These are phyloP conservation scores for Drosophila austrosaltans DNA, from an alignment of 2,888 invertebrate species.

Conservation along the genomic window DNA sequence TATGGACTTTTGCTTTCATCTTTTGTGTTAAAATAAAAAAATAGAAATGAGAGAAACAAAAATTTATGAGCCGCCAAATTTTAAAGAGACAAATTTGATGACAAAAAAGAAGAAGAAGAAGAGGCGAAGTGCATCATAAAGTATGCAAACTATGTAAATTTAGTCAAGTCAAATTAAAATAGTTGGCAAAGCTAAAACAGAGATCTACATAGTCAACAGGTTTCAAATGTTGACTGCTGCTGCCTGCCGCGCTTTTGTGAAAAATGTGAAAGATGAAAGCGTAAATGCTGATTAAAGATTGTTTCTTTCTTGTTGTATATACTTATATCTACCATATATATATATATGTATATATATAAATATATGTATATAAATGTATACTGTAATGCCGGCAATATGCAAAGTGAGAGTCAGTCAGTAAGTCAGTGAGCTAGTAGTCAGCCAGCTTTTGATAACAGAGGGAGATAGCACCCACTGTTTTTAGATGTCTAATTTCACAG, in stretches of 20 bases:
- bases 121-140: slow-evolving; percentile 26
- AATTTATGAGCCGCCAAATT: slow-evolving; percentile 53
- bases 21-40: slow-evolving; percentile 46
- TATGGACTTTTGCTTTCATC: slow-evolving; percentile 76
- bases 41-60: slow-evolving; percentile 37
- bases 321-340: slow-evolving; percentile 18
- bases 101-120: slow-evolving; percentile 38
- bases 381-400: slow-evolving; percentile 60
- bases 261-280: slow-evolving; percentile 79
- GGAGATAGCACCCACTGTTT: slow-evolving; percentile 37
- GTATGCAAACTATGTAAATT: slow-evolving; percentile 69
- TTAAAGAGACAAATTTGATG: slow-evolving; percentile 72
- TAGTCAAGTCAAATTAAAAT: slow-evolving; percentile 66
- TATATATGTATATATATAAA: slow-evolving; percentile 55
- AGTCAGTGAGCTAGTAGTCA: slow-evolving; percentile 40
- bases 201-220: slow-evolving; percentile 52
- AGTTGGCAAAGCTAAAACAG: slow-evolving; percentile 42
- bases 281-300: slow-evolving; percentile 79
- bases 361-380: slow-evolving; percentile 68
- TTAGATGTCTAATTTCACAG: slow-evolving; percentile 69
- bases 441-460: slow-evolving; percentile 66
- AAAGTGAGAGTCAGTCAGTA: slow-evolving; percentile 65
- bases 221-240: slow-evolving; percentile 42
- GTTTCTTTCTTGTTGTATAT: slow-evolving; percentile 62
- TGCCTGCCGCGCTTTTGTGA: slow-evolving; percentile 59